These are phyloP conservation scores for Poecilia gillii DNA, from an alignment of 2,797 vertebrate genomes.

Conservation along the genomic window DNA sequence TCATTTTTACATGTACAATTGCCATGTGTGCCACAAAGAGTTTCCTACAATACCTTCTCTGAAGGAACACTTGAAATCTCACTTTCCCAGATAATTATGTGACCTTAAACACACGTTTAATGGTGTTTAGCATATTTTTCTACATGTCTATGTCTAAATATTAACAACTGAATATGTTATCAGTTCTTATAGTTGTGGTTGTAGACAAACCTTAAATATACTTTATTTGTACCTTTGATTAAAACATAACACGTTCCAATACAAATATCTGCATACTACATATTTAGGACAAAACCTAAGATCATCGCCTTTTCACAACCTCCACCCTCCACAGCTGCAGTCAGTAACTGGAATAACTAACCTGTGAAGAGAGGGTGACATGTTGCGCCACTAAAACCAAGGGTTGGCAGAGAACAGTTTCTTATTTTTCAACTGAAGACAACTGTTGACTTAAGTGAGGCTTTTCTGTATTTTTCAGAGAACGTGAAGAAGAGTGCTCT, in stretches of 20 bases:
- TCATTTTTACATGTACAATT: background rate
- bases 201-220: background rate
- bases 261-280: background rate
- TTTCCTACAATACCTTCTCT: conserved; percentile 90
- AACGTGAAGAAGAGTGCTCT: background rate
- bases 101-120: background rate
- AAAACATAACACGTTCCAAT: too few species aligned
- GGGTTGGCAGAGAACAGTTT: background rate
- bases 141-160: background rate
- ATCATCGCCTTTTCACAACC: background rate
- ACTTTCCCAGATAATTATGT: conserved; percentile 64
- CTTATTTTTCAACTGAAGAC: background rate
- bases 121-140: background rate
- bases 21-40: conserved; percentile 84
- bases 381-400: background rate
- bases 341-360: background rate
- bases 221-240: background rate
- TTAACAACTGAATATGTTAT: background rate
- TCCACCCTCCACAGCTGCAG: background rate
- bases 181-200: background rate
- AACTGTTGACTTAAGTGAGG: background rate
- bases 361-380: background rate
- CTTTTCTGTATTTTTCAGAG: background rate
- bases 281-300: background rate
- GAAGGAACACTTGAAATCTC: conserved; percentile 90